Base-by-base conservation (phyloP, 2,888 invertebrate species). In the Steinernema carpocapsae region DNA sequence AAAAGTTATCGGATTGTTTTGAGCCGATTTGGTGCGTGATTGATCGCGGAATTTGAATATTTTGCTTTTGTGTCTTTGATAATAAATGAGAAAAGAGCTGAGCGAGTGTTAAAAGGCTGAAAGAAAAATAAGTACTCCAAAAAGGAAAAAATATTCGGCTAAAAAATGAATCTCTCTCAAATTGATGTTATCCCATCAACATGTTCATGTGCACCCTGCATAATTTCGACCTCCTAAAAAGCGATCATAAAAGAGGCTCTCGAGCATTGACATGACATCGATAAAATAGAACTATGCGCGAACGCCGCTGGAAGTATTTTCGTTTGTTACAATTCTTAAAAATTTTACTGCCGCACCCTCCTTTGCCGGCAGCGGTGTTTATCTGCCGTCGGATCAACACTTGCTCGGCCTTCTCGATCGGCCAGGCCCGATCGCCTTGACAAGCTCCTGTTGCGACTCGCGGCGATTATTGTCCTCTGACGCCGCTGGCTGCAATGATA, bases 291-390 rank as follows among this genome's bases (percentile, higher is more conserved):
- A 37, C 37, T 48, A n/a, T 48, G 48, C 48, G 48, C 48, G 48
- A 17, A 37, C 14, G 48, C 48, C 19, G 48, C 48, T 48, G n/a
- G 24, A 19, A 14, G 22, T 56, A 32, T 64, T 64, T 64, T 32
- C 64, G 24, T 64, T 64, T 64, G 64, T 64, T 26, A 64, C 64
- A 64, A 64, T 32, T 48, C 48, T n/a, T 17, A 64, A 64, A 64
- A 64, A 29, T 4, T 48, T 48, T 48, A 37, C 32, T 32, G 64
- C 26, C 32, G 32, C 24, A 56, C 17, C 32, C 64, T 32, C 64
- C 12, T 22, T 24, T 12, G 24, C 22, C 37, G 37, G 37, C 37
- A 29, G 64, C 64, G 29, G 64, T 64, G 64, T 64, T 64, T 64
- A 64, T 64, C 64, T 32, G 64, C 32, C 37, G 22, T 17, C 32